Evolutionary conservation across 2,888 invertebrate species (phyloP).

Genomic region (Papilio protenor): DNA sequence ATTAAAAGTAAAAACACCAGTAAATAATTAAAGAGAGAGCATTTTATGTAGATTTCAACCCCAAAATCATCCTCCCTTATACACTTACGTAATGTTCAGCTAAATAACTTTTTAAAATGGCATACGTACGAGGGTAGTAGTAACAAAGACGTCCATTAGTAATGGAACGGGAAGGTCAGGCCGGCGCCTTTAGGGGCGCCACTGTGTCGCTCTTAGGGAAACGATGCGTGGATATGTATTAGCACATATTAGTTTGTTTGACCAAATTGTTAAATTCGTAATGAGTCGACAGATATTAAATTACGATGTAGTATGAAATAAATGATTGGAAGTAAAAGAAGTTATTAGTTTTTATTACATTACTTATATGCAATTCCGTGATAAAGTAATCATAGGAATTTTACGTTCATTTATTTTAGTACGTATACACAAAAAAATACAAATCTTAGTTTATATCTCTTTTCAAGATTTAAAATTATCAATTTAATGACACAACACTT

Average conservation of each 20-base stretch:
- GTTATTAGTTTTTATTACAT: neutral
- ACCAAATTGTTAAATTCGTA: slow-evolving; percentile 32
- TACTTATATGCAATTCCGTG: neutral
- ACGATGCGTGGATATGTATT: slow-evolving; percentile 51
- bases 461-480: neutral
- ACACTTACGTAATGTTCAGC: slow-evolving; percentile 4
- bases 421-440: too few relatives aligned
- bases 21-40: slow-evolving; percentile 16
- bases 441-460: neutral
- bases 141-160: slow-evolving; percentile 46
- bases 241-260: slow-evolving; percentile 29
- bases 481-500: neutral
- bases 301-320: neutral
- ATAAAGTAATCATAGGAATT: neutral
- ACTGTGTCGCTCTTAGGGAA: slow-evolving; percentile 62
- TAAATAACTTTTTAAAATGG: slow-evolving; percentile 26
- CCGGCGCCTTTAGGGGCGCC: slow-evolving; percentile 66
- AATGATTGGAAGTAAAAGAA: neutral
- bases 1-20: neutral
- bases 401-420: neutral
- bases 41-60: slow-evolving; percentile 6
- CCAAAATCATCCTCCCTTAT: neutral
- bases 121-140: slow-evolving; percentile 39
- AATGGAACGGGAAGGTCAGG: slow-evolving; percentile 58
- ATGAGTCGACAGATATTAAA: slow-evolving; percentile 23